phyloP scores from a whole-genome alignment of 2,888 invertebrate species.

The Drosophila anceps region DNA sequence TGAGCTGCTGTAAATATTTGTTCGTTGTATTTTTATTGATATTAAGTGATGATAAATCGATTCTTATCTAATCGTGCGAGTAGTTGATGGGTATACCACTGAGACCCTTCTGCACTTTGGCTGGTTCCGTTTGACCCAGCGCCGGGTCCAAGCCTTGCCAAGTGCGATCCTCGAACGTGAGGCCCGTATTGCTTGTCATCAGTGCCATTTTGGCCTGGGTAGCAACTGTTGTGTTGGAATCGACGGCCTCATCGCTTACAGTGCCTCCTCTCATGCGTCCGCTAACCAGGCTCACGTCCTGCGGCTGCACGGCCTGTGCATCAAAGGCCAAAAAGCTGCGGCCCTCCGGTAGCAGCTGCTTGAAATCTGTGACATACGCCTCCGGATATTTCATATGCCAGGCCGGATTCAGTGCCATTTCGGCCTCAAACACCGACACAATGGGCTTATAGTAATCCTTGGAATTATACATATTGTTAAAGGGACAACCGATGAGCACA shows the following conservation, averaged over 20 bases:
- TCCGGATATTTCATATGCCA: conserved; percentile 86
- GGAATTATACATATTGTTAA: conserved; percentile 93
- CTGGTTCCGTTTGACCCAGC: conserved; percentile 90
- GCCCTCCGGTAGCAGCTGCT: conserved; percentile 89
- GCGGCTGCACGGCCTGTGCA: conserved; percentile 85
- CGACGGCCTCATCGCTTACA: conserved; percentile 30
- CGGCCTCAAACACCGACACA: conserved; percentile 96
- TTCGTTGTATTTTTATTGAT: conserved; percentile 38
- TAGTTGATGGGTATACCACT: conserved; percentile 92
- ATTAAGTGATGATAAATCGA: neutral
- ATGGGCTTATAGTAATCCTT: conserved; percentile 96
- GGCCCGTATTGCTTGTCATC: conserved; percentile 81
- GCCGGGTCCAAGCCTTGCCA: conserved; percentile 96
- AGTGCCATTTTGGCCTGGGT: conserved; percentile 79
- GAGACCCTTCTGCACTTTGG: conserved; percentile 89
- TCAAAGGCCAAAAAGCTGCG: conserved; percentile 86
- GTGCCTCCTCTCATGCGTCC: conserved; percentile 88
- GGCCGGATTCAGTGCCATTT: conserved; percentile 90
- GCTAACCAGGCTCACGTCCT: conserved; percentile 91
- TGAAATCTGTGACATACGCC: conserved; percentile 91
- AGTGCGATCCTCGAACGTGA: conserved; percentile 87
- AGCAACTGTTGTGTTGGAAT: conserved; percentile 69
- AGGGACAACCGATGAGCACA: conserved; percentile 96
- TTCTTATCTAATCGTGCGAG: conserved; percentile 78
- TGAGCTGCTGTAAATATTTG: conserved; percentile 25